phyloP scores from a whole-genome alignment of 2,888 invertebrate species.

The Drosophila villosipedis region DNA sequence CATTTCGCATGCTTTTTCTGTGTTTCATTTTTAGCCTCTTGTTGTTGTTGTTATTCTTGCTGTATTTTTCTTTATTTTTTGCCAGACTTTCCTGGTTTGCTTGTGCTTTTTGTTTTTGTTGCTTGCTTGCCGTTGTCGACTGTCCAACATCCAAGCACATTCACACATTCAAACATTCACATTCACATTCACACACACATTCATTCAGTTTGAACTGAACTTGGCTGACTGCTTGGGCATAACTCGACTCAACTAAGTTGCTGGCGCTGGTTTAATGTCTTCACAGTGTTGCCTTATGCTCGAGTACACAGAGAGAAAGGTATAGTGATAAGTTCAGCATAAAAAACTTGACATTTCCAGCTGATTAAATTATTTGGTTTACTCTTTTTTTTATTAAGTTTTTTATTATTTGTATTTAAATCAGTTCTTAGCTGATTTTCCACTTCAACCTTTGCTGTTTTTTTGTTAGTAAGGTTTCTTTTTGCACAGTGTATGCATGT shows the following conservation, averaged over 20 bases:
- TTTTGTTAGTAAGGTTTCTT: background rate
- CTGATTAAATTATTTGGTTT: background rate
- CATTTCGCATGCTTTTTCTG: slow-evolving; percentile 78
- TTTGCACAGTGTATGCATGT: background rate
- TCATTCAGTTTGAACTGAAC: slow-evolving; percentile 37
- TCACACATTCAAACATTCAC: slow-evolving; percentile 8
- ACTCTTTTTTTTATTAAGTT: background rate
- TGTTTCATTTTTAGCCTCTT: slow-evolving; percentile 69
- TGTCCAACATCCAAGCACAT: slow-evolving; percentile 54
- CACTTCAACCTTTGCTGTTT: background rate
- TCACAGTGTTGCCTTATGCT: slow-evolving; percentile 38
- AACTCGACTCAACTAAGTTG: slow-evolving; percentile 40
- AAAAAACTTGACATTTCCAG: background rate
- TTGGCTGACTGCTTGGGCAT: slow-evolving; percentile 31
- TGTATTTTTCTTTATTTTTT: slow-evolving; percentile 4
- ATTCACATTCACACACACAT: background rate
- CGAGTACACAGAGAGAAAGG: slow-evolving; percentile 43
- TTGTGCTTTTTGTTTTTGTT: slow-evolving; percentile 64
- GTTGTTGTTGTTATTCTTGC: slow-evolving; percentile 9
- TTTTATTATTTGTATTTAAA: background rate
- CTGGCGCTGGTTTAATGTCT: slow-evolving; percentile 53
- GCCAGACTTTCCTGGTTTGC: slow-evolving; percentile 52
- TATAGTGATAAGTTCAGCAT: background rate
- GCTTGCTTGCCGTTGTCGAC: slow-evolving; percentile 26
- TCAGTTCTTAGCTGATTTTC: background rate